These are phyloP conservation scores for Phthorimaea operculella DNA, from an alignment of 1,140 invertebrate species.

Conservation along the genomic window DNA sequence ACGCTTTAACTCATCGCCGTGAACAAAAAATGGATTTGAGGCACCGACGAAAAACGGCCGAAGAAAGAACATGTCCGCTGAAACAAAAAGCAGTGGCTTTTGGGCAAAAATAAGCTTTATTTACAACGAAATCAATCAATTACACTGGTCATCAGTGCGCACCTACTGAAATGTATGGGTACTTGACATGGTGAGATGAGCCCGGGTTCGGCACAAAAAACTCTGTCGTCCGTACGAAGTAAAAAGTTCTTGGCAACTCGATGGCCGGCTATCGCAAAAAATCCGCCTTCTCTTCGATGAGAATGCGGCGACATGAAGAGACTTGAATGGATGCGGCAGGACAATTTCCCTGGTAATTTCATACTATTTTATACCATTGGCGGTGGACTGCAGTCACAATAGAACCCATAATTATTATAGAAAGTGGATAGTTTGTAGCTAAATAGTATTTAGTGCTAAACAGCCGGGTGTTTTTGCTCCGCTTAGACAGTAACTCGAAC, in stretches of 20 bases:
- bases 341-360: constrained; percentile 18
- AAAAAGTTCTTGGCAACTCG: constrained; percentile 50
- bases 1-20: not conserved
- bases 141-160: constrained; percentile 35
- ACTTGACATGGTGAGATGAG: constrained; percentile 45
- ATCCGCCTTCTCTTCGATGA: constrained; percentile 25
- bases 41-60: not conserved
- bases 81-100: not conserved
- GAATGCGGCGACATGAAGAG: constrained; percentile 36
- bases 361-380: not conserved
- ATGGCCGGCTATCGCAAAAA: constrained; percentile 47
- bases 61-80: not conserved
- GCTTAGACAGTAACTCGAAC: too few species aligned
- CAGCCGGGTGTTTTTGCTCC: not conserved
- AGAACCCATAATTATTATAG: not conserved
- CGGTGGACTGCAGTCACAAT: not conserved
- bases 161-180: constrained; percentile 48
- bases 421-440: too few species aligned
- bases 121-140: constrained; percentile 58
- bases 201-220: constrained; percentile 45
- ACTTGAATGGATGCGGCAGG: constrained; percentile 46
- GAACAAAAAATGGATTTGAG: not conserved
- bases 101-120: constrained; percentile 40
- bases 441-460: too few species aligned
- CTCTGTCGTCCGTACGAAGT: constrained; percentile 24